phyloP scores from a whole-genome alignment of 2,113 vertebrate genomes.

The Syrmaticus mikado region DNA sequence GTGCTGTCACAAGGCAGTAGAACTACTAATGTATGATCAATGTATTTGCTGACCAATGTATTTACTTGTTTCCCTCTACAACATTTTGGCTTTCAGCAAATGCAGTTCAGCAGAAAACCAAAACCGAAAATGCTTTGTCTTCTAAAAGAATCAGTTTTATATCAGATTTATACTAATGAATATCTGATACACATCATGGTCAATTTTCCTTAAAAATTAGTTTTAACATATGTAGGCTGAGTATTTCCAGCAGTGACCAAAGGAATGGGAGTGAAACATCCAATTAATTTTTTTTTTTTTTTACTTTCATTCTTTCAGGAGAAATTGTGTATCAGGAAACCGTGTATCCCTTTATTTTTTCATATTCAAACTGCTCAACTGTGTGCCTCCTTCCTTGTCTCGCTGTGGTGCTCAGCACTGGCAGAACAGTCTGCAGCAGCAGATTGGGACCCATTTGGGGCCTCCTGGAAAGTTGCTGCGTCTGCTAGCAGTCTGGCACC shows the following conservation, averaged over 20 bases:
- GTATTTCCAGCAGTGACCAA: background rate
- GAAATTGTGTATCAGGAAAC: background rate
- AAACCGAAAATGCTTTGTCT: background rate
- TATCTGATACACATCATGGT: background rate
- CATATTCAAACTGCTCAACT: background rate
- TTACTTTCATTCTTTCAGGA: background rate
- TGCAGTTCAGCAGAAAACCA: background rate
- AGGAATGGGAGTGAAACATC: constrained; percentile 29
- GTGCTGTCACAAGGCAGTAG: background rate
- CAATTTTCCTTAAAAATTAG: background rate
- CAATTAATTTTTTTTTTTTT: background rate
- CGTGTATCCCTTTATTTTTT: background rate
- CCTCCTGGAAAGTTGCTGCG: constrained; percentile 19
- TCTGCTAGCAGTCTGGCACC: constrained; percentile 52
- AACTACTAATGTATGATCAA: background rate
- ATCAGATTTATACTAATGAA: background rate
- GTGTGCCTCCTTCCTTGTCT: background rate
- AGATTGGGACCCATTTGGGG: constrained; percentile 36
- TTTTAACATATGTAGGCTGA: background rate
- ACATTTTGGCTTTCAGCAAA: background rate
- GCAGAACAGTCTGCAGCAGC: constrained; percentile 52
- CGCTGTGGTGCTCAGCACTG: background rate
- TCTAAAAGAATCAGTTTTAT: background rate
- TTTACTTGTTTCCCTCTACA: background rate
- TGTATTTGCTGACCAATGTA: background rate